Percentiles rank a stretch among this genome's conserved stretches.
Conservation (phyloP, 2,113 vertebrate genomes). For the Cynocephalus volans region DNA sequence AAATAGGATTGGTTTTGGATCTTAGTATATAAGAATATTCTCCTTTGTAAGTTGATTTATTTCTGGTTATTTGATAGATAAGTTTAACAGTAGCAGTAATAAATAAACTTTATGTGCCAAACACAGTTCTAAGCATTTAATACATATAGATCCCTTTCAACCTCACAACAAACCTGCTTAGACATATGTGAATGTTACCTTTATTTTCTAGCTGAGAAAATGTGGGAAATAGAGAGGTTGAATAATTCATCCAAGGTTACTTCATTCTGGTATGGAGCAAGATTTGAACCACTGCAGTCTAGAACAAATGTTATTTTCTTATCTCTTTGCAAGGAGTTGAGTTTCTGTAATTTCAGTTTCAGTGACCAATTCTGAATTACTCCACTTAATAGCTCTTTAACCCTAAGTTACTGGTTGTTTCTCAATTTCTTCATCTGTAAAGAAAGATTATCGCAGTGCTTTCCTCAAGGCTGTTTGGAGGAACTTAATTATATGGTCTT, state of each 20-base stretch:
- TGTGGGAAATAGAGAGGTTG: too few species aligned
- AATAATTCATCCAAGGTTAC: not conserved
- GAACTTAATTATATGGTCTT: not conserved
- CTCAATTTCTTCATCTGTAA: not conserved
- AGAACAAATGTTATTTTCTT: not conserved
- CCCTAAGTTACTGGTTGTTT: too few species aligned
- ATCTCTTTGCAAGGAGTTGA: too few species aligned
- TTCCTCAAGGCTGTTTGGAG: not conserved
- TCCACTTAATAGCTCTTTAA: not conserved
- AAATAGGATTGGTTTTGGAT: not conserved
- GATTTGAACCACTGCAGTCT: accelerated
- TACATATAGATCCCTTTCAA: not conserved
- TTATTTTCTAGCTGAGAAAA: not conserved
- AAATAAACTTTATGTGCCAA: not conserved
- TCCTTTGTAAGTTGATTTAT: not conserved
- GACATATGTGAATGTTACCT: not conserved
- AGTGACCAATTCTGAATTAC: not conserved
- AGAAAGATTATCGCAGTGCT: not conserved
- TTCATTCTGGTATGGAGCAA: not conserved
- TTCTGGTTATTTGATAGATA: not conserved
- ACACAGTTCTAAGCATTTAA: not conserved
- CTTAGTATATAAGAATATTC: not conserved
- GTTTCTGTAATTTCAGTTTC: not conserved
- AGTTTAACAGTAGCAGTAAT: not conserved
- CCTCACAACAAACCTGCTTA: not conserved